A percentile compares a stretch with the other conserved stretches of the same genome.
phyloP scores from a whole-genome alignment of 37 sponge, comb jelly and placozoan genomes.

The Geodia barretti region DNA sequence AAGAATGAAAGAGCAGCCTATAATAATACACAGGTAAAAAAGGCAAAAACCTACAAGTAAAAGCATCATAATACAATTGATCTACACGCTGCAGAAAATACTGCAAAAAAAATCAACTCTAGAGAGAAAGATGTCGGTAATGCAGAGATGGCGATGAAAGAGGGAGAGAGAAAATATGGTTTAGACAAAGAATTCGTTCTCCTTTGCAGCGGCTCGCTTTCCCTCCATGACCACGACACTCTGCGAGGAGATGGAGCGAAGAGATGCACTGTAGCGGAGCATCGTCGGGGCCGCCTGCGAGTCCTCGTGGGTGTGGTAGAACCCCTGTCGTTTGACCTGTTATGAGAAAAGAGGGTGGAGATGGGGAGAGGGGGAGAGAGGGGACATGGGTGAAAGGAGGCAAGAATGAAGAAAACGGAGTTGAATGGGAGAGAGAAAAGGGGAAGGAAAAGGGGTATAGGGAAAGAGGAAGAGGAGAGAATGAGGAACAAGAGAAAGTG shows the following conservation, averaged over 20 bases:
- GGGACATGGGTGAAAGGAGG: not conserved
- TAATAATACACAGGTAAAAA: no score
- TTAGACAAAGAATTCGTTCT: no score
- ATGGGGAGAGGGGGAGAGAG: not conserved
- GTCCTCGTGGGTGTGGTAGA: conserved; percentile 57
- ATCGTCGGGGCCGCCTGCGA: conserved; percentile 37
- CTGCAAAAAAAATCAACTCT: no score
- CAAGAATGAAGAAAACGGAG: not conserved
- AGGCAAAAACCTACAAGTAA: no score
- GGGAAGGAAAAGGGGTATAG: not conserved
- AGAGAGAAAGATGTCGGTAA: no score
- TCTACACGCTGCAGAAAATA: no score
- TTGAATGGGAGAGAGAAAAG: not conserved
- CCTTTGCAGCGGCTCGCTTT: not conserved
- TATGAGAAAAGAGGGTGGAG: not conserved
- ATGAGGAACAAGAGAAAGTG: not conserved
- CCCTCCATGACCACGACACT: conserved; percentile 32
- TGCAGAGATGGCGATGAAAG: no score
- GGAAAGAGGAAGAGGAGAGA: not conserved
- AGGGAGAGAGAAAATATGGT: no score
- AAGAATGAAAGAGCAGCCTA: no score
- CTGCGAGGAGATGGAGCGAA: conserved; percentile 60
- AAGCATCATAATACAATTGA: no score
- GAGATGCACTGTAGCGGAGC: conserved; percentile 61
- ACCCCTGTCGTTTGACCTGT: conserved; percentile 45